phyloP scores from a whole-genome alignment of 2,797 vertebrate species.

The Melanotaenia maccullochi region DNA sequence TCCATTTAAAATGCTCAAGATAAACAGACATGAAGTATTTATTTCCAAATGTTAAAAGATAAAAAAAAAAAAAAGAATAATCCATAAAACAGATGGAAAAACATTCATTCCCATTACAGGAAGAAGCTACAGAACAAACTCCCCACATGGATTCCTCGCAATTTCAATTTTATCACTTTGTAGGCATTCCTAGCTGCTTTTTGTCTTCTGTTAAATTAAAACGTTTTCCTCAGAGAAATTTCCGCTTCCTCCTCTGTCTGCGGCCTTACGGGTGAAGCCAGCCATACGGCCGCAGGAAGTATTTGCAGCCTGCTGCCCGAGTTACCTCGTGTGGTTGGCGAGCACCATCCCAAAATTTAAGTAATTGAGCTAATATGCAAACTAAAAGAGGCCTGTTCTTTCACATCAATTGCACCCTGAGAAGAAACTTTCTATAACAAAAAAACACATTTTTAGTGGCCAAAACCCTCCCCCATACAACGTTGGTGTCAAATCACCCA shows the following conservation, averaged over 20 bases:
- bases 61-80: constrained; percentile 76
- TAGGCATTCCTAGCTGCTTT: constrained; percentile 77
- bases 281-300: constrained; percentile 60
- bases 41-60: constrained; percentile 89
- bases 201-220: constrained; percentile 76
- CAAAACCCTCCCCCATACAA: constrained; percentile 67
- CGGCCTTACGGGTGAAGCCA: constrained; percentile 41
- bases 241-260: constrained; percentile 41
- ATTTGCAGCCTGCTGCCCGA: constrained; percentile 66
- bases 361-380: constrained; percentile 63
- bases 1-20: constrained; percentile 90
- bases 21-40: constrained; percentile 89
- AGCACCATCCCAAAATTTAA: constrained; percentile 68
- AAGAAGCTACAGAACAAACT: constrained; percentile 86
- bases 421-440: constrained; percentile 79
- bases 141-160: constrained; percentile 73
- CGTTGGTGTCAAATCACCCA: constrained; percentile 79
- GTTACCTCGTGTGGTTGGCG: constrained; percentile 47
- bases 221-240: constrained; percentile 56
- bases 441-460: constrained; percentile 67
- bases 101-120: constrained; percentile 87
- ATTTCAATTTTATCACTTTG: constrained; percentile 65
- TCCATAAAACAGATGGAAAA: constrained; percentile 89
- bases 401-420: constrained; percentile 86
- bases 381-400: constrained; percentile 75